These are phyloP conservation scores for Catalaphyllia jardinei DNA, from an alignment of 64 coral and sea anemone species.

Conservation along the genomic window DNA sequence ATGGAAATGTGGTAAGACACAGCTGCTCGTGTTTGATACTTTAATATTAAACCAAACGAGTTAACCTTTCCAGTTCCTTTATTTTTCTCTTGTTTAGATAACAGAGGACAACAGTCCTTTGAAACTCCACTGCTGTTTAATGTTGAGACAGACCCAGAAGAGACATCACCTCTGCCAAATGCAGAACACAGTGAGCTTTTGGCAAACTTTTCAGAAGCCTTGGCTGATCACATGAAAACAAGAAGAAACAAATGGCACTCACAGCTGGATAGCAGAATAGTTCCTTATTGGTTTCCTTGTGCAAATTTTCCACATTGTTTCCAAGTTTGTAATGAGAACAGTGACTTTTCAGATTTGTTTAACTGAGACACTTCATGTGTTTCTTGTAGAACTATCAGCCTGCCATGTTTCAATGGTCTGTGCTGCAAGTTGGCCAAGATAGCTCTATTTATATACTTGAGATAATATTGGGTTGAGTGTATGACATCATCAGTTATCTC, in stretches of 20 bases:
- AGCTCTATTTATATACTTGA: too few relatives aligned
- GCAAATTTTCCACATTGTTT: conserved; percentile 71
- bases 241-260: conserved; percentile 89
- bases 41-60: too few relatives aligned
- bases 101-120: conserved; percentile 24
- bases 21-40: too few relatives aligned
- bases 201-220: conserved; percentile 53
- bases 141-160: conserved; percentile 70
- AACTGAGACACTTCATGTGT: not conserved
- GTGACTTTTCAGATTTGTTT: conserved; percentile 74
- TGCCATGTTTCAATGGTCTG: too few relatives aligned
- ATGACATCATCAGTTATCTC: too few relatives aligned
- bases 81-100: conserved; percentile 23
- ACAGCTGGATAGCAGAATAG: conserved; percentile 80
- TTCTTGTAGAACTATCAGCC: too few relatives aligned
- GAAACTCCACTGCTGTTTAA: conserved; percentile 85
- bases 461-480: too few relatives aligned
- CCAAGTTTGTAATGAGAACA: conserved; percentile 50
- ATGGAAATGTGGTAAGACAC: too few relatives aligned
- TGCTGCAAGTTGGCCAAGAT: too few relatives aligned
- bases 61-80: too few relatives aligned
- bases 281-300: conserved; percentile 81
- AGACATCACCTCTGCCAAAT: conserved; percentile 59
- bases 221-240: conserved; percentile 65
- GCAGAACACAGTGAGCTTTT: conserved; percentile 58